A percentile compares a stretch with the other conserved stretches of the same genome.
Evolutionary conservation across 2,888 invertebrate genomes (phyloP).

Genomic region (Leptinotarsa peninsularis): DNA sequence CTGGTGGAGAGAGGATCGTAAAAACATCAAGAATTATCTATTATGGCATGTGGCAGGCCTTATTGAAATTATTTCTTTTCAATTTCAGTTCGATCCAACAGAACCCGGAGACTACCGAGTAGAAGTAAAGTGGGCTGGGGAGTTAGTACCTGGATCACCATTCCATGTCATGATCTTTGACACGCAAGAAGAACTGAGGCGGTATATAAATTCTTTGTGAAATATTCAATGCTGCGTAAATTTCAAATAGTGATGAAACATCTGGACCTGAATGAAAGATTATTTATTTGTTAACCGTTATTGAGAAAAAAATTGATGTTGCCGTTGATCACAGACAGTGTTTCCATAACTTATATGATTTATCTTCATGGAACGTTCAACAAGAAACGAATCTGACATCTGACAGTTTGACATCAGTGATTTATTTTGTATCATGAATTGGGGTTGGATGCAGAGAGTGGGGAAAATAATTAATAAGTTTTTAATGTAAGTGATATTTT

Average conservation of each 20-base stretch:
- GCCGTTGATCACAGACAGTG: not conserved
- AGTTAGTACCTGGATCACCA: constrained; percentile 97
- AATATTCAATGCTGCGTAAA: not conserved
- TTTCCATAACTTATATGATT: not conserved
- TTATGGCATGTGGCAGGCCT: not conserved
- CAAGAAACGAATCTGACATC: not conserved
- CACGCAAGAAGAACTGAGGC: constrained; percentile 93
- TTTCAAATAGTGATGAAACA: not conserved
- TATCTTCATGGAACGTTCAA: not conserved
- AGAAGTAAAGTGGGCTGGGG: constrained; percentile 97
- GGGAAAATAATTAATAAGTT: constrained; percentile 6
- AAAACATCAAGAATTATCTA: too few species aligned
- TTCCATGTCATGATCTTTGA: constrained; percentile 99
- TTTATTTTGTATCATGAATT: not conserved
- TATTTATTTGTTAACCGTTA: not conserved
- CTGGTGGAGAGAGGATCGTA: too few species aligned
- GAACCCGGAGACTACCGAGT: constrained; percentile 99
- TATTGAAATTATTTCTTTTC: constrained; percentile 30
- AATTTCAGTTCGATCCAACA: constrained; percentile 89
- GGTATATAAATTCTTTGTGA: constrained; percentile 70
- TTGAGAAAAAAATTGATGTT: not conserved
- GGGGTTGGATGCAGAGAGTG: not conserved
- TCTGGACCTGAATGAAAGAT: not conserved
- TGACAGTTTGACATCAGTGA: not conserved
- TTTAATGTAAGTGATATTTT: constrained; percentile 12